Evolutionary conservation across 2,888 invertebrate genomes (phyloP).

Genomic region (Oxystoma pomonae): DNA sequence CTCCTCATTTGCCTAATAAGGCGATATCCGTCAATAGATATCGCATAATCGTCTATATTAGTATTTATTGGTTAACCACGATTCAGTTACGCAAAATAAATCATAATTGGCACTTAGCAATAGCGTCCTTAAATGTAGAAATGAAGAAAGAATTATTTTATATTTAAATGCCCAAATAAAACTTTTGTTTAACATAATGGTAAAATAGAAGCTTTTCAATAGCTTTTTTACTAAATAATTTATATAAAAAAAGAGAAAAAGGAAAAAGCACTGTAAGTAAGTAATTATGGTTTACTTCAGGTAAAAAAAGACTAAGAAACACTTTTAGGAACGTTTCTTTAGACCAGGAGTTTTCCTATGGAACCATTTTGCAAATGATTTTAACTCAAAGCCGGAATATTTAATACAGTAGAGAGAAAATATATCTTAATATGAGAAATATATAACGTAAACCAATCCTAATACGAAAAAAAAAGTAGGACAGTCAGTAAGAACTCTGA

Average conservation of each 20-base stretch:
- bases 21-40: not conserved
- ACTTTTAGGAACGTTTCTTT: too few relatives aligned
- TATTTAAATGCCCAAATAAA: slow-evolving; percentile 1
- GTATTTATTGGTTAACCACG: not conserved
- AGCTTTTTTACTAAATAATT: not conserved
- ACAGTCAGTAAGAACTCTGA: not conserved
- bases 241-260: too few relatives aligned
- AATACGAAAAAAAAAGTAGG: not conserved
- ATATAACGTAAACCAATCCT: too few relatives aligned
- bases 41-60: not conserved
- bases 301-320: too few relatives aligned
- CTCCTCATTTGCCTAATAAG: not conserved
- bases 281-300: too few relatives aligned
- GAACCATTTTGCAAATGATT: too few relatives aligned
- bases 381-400: too few relatives aligned
- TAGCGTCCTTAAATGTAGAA: not conserved
- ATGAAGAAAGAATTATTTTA: not conserved
- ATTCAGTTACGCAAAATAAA: not conserved
- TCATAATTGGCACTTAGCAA: not conserved
- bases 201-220: not conserved
- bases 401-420: not conserved
- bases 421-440: too few relatives aligned
- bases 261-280: too few relatives aligned
- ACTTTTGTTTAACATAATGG: not conserved
- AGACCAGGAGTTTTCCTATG: too few relatives aligned